phyloP scores from a whole-genome alignment of 2,797 vertebrate genomes.

The Aphelocoma californica region DNA sequence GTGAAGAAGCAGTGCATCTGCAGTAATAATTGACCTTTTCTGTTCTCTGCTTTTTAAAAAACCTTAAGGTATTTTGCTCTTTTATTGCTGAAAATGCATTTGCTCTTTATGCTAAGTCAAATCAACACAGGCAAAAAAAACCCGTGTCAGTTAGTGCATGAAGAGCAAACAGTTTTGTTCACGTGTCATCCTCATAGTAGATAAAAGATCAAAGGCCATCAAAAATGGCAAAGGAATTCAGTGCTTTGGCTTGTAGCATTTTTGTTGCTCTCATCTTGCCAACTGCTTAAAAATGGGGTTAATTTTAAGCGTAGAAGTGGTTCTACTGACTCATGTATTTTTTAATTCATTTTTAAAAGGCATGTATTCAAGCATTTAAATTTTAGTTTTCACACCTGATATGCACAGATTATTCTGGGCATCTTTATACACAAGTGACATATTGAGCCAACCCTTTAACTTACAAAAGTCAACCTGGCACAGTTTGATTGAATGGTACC shows the following conservation, averaged over 20 bases:
- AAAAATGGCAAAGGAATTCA: not conserved
- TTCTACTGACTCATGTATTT: not conserved
- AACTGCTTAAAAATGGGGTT: not conserved
- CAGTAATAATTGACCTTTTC: slow-evolving; percentile 12
- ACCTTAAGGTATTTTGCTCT: not conserved
- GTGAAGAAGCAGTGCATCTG: not conserved
- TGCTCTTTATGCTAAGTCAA: not conserved
- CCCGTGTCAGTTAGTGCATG: not conserved
- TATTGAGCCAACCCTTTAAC: not conserved
- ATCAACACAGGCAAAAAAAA: not conserved
- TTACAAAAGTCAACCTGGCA: not conserved
- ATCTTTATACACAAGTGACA: not conserved
- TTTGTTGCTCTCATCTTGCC: not conserved
- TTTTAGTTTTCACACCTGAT: not conserved
- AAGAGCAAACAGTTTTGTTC: not conserved
- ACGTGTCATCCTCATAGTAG: not conserved
- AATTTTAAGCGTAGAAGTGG: not conserved
- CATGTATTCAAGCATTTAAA: not conserved
- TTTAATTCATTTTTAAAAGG: not conserved
- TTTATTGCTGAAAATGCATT: not conserved
- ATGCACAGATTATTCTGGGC: not conserved
- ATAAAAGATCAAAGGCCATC: not conserved
- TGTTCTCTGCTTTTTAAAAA: not conserved
- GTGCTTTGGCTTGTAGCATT: not conserved
- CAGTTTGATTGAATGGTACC: not conserved